Evolutionary conservation across 2,113 vertebrate species (phyloP), one percentile per base, ranked within the genome.

Genomic region (Bombycilla garrulus): DNA sequence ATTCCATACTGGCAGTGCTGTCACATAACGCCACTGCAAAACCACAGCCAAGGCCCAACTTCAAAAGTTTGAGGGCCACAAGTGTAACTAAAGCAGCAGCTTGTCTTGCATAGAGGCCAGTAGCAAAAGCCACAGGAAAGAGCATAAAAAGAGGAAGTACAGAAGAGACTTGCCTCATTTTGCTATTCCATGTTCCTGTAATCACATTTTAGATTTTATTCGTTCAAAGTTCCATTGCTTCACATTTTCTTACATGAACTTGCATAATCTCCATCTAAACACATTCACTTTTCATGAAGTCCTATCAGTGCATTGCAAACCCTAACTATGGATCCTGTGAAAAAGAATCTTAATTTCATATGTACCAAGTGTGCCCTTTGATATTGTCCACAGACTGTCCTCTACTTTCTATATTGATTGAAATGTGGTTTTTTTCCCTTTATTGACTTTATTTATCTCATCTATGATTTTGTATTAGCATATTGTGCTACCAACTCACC

Each of bases 381-480:
- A 22, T 28, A 69, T 22, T 65, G n/a, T 45, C 26, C 78, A 5
- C 1, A 1, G 50, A 70, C 62, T 19, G 20, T 78, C 47, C 40
- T 56, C 36, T 86, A 45, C 28, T 48, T 76, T 36, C 36, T 40
- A 12, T 54, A 57, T 5, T 31, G 54, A 81, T 5, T n/a, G 29
- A 80, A 92, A 42, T 0, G 3, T 12, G 9, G 0, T 1, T 51
- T 77, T 53, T 58, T 11, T 0, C 6, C 64, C 35, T 17, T n/a
- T 29, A 71, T 10, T 71, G 57, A 76, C 28, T 67, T 71, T 35
- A 13, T 66, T 24, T 38, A 47, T 47, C 77, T 73, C 20, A 54
- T 44, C 53, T 69, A 81, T 33, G 25, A 77, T 72, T 90, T 92
- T 58, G 29, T 36, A 70, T 36, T 81, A 66, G 53, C 28, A 25